These are phyloP conservation scores for Maniola hyperantus DNA, from an alignment of 2,888 invertebrate genomes.

Conservation along the genomic window DNA sequence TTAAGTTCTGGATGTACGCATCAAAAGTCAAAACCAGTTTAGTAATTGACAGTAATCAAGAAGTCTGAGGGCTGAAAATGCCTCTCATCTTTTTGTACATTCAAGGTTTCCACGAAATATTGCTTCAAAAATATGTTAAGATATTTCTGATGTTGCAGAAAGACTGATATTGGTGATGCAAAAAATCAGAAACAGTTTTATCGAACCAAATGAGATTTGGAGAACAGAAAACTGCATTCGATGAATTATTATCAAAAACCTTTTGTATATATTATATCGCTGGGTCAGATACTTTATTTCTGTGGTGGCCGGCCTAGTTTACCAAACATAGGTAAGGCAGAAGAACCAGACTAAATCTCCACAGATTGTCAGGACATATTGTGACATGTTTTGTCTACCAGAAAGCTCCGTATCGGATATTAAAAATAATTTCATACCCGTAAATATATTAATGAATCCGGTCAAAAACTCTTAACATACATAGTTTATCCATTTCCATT, in stretches of 20 bases:
- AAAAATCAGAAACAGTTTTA: background rate
- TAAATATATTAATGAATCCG: too few relatives aligned
- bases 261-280: too few relatives aligned
- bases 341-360: too few relatives aligned
- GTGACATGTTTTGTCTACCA: too few relatives aligned
- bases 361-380: too few relatives aligned
- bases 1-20: background rate
- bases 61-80: background rate
- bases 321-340: too few relatives aligned
- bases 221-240: background rate
- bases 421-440: too few relatives aligned
- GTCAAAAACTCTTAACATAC: too few relatives aligned
- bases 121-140: background rate
- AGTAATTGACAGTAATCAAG: constrained; percentile 13
- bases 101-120: background rate
- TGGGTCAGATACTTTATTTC: too few relatives aligned
- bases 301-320: too few relatives aligned
- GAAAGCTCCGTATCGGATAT: too few relatives aligned
- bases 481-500: too few relatives aligned
- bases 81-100: background rate
- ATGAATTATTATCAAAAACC: background rate
- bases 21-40: constrained; percentile 9
- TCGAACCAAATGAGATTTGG: background rate
- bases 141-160: background rate
- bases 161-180: background rate